A percentile compares a stretch with the other conserved stretches of the same genome.
Evolutionary conservation across 2,888 invertebrate genomes (phyloP).

Genomic region (Tridacna gigas): DNA sequence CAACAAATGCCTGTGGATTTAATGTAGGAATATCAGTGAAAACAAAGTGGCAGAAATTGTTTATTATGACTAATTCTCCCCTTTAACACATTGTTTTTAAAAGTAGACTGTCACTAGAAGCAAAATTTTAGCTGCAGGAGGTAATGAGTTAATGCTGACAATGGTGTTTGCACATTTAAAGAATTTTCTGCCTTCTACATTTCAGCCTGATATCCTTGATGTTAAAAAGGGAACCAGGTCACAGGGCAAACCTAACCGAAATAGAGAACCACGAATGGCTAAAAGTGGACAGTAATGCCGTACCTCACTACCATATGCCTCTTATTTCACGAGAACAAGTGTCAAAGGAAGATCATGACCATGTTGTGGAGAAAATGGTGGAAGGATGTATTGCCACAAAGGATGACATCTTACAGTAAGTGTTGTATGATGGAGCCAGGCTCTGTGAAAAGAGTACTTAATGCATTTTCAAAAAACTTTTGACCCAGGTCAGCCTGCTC

Average conservation of each 20-base stretch:
- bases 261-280: conserved; percentile 95
- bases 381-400: conserved; percentile 97
- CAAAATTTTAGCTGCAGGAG: too few relatives aligned
- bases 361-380: conserved; percentile 97
- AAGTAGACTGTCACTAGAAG: too few relatives aligned
- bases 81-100: too few relatives aligned
- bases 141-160: too few relatives aligned
- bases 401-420: conserved; percentile 95
- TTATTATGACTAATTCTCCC: too few relatives aligned
- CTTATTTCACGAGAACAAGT: conserved; percentile 95
- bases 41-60: too few relatives aligned
- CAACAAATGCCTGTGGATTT: too few relatives aligned
- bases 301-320: conserved; percentile 86
- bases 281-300: conserved; percentile 65
- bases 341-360: conserved; percentile 94
- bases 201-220: conserved; percentile 94
- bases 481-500: too few relatives aligned
- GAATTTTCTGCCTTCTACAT: conserved; percentile 2
- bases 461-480: not conserved
- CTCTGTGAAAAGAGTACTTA: not conserved
- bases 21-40: too few relatives aligned
- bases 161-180: too few relatives aligned
- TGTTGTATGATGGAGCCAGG: not conserved
- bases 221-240: conserved; percentile 96
- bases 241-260: conserved; percentile 94